Base-by-base conservation (phyloP, 2,888 invertebrate genomes). In the Netelia fuscicornis region DNA sequence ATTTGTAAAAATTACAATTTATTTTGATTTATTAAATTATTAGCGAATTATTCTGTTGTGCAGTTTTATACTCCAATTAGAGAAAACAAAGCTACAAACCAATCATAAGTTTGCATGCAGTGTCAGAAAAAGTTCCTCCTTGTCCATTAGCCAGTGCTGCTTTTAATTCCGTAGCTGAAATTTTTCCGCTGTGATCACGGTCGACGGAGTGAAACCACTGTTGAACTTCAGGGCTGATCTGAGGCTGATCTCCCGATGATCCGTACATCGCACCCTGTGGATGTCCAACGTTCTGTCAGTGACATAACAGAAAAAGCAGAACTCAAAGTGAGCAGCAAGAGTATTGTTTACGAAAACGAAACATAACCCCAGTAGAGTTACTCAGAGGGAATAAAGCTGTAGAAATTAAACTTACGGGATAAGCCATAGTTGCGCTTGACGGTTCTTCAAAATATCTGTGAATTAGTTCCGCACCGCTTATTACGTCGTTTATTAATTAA, bases 191-290 rank as follows among this genome's bases (percentile, higher is more conserved):
- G 42, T 96, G 95, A 92, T 98, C 98, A 88, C 95, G 95, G 91
- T 98, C 98, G 0, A 98, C 98, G 17, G 97, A 95, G 37, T 94
- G 93, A 92, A 98, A 98, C 98, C 98, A 98, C 91, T 97, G 96
- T 88, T 96, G 96, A 0, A 97, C 96, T 93, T 98, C 97, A 0
- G 98, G 97, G 74, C 95, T 95, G 0, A 96, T 94, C 72, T 88
- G 88, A 6, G 85, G 23, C 9, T 75, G 79, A 67, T 87, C 54
- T 44, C 82, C 75, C 13, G 82, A 86, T 23, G 90, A 72, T n/a
- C 91, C 92, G 60, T 88, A 90, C 81, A 85, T 86, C 20, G 81
- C 9, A 37, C 83, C 83, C 88, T 89, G 65, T 25, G 54, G 25
- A 79, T 70, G 42, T 67, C 62, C 64, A 76, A 83, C 17, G 62